These are phyloP conservation scores for Chondrilla cf. caribensis DNA, from an alignment of 37 sponge, comb jelly and placozoan species.

Conservation along the genomic window DNA sequence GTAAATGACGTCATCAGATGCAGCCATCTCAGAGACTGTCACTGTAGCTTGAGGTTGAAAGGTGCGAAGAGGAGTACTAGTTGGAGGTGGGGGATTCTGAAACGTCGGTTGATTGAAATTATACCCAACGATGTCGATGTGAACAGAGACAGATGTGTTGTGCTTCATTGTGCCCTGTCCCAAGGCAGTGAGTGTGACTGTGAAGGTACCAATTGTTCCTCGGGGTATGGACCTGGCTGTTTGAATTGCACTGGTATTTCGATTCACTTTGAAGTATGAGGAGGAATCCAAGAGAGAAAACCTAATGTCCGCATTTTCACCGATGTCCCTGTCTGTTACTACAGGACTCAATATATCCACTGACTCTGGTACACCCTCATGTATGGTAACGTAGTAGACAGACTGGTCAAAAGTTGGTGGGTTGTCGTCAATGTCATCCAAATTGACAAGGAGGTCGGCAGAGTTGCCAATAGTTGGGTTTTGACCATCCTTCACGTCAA, in stretches of 20 bases:
- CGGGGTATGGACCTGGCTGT: conserved; percentile 9
- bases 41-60: background rate
- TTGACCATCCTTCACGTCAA: conserved; percentile 47
- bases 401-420: conserved; percentile 9
- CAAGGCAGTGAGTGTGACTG: conserved; percentile 40
- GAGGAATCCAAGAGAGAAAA: background rate
- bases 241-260: conserved; percentile 24
- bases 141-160: conserved; percentile 2
- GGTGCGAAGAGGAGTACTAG: background rate
- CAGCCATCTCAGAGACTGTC: conserved; percentile 24
- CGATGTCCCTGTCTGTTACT: conserved; percentile 62
- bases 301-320: conserved; percentile 36
- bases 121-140: conserved; percentile 25
- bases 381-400: conserved; percentile 36
- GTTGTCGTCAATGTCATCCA: conserved; percentile 31
- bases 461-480: background rate
- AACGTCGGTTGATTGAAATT: conserved; percentile 56
- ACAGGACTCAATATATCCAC: background rate
- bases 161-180: conserved; percentile 38
- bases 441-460: background rate
- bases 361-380: conserved; percentile 45
- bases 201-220: background rate
- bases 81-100: background rate
- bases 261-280: conserved; percentile 32
- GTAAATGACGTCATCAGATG: conserved; percentile 23